These are phyloP conservation scores for Ciconia boyciana DNA, from an alignment of 2,113 vertebrate genomes.

Conservation along the genomic window DNA sequence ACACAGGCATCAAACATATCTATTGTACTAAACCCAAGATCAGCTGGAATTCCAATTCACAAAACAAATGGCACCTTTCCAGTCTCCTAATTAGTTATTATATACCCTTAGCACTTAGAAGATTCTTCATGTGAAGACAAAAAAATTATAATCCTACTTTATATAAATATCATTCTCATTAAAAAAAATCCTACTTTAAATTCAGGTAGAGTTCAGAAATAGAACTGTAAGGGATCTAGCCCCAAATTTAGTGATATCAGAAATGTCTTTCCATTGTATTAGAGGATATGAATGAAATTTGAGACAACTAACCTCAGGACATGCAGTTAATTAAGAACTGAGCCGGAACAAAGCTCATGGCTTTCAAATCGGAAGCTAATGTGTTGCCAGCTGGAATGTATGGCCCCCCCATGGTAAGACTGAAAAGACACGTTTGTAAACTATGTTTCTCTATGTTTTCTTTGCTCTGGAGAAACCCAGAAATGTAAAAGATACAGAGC, in stretches of 20 bases:
- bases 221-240: neutral
- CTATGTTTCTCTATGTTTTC: neutral
- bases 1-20: neutral
- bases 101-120: neutral
- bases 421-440: neutral
- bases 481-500: neutral
- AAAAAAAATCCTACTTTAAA: neutral
- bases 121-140: neutral
- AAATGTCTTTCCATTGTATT: neutral
- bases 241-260: neutral
- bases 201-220: neutral
- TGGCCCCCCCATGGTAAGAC: neutral
- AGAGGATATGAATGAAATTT: neutral
- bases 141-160: neutral
- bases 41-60: neutral
- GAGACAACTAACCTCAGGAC: neutral
- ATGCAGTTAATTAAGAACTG: conserved; percentile 23
- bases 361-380: neutral
- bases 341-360: neutral
- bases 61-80: neutral
- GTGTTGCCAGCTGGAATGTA: conserved; percentile 1
- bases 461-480: neutral
- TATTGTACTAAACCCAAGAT: neutral
- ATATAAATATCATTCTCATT: neutral
- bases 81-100: neutral